phyloP scores from a whole-genome alignment of 2,113 vertebrate species.

The Dipodomys ordii region DNA sequence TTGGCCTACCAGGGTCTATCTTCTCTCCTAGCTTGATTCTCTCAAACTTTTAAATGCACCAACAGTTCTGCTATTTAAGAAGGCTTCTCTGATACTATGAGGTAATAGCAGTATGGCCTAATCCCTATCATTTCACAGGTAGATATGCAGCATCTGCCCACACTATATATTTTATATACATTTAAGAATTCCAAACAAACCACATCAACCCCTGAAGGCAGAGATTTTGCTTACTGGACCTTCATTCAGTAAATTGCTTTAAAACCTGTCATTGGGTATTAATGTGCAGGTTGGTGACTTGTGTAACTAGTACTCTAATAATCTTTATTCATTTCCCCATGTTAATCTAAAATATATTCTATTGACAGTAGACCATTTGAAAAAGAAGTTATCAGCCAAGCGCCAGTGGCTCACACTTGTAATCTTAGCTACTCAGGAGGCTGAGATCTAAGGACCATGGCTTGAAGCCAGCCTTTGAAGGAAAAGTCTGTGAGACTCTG shows the following conservation, averaged over 20 bases:
- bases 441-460: too few species aligned
- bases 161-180: neutral
- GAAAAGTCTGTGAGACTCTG: too few species aligned
- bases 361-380: neutral
- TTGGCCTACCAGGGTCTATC: neutral
- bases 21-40: neutral
- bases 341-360: neutral
- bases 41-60: neutral
- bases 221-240: neutral
- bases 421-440: too few species aligned
- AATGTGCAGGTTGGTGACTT: neutral
- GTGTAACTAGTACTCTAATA: neutral
- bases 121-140: neutral
- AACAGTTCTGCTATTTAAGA: neutral
- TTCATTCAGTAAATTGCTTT: neutral
- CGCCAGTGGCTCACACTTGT: too few species aligned
- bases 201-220: neutral
- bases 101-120: neutral
- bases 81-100: neutral
- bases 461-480: too few species aligned
- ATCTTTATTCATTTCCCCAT: neutral
- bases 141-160: neutral
- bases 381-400: neutral
- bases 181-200: neutral
- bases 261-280: neutral